Evolutionary conservation across 2,113 vertebrate genomes (phyloP).

Genomic region (Vireo altiloquus): DNA sequence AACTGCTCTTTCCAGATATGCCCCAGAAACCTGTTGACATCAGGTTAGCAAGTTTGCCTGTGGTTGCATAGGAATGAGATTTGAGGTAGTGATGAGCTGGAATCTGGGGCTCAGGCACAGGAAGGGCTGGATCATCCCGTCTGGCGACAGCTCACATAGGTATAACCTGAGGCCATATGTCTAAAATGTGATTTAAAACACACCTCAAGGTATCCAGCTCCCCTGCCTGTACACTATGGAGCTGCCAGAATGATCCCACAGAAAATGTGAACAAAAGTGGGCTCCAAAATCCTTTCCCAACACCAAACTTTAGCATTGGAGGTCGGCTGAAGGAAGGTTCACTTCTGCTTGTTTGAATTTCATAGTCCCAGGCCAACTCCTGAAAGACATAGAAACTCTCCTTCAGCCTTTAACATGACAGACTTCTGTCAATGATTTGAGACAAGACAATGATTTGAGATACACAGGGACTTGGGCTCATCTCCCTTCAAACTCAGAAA

Average conservation of each 20-base stretch:
- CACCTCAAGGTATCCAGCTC: background rate
- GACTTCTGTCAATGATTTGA: background rate
- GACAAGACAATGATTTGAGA: background rate
- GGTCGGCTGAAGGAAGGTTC: background rate
- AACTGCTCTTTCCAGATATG: background rate
- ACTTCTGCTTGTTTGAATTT: background rate
- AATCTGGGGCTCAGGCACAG: background rate
- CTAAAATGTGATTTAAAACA: background rate
- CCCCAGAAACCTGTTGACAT: background rate
- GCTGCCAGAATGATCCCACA: background rate
- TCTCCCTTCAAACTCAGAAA: background rate
- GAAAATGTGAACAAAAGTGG: background rate
- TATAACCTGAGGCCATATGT: background rate
- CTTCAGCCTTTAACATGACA: background rate
- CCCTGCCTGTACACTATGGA: background rate
- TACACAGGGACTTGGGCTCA: rapidly evolving
- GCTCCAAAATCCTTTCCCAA: background rate
- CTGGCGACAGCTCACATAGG: background rate
- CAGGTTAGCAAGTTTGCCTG: background rate
- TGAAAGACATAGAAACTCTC: background rate
- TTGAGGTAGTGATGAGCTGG: background rate
- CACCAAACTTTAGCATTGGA: background rate
- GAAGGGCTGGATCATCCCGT: background rate
- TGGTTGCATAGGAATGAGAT: background rate
- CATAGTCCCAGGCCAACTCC: background rate